Evolutionary conservation across 2,113 vertebrate genomes (phyloP), one percentile per base, ranked within the genome.

Genomic region (Petrocephalus microphthalmus): DNA sequence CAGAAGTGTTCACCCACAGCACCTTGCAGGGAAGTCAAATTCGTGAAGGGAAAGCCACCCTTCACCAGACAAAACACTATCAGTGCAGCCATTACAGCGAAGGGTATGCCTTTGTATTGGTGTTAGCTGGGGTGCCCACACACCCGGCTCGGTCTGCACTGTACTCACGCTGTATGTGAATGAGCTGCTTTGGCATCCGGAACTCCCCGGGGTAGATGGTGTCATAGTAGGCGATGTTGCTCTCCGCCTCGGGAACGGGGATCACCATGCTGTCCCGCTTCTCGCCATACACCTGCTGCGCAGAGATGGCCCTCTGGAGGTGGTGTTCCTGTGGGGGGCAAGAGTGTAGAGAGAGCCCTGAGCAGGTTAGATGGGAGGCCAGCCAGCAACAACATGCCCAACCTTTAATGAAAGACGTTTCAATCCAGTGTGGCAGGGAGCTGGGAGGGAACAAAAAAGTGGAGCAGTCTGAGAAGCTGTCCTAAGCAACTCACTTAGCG

Each of bases 161-260:
- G 13, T 42, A 98, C 98, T 99, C 96, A 99, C 98, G 98, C 98
- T 99, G 98, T 97, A 99, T 96, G 97, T 99, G 98, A 97, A 99
- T 99, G 95, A 99, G 98, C 97, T 99, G 98, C 98, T 99, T 99
- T 98, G 98, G 98, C 98, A 99, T 99, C 96, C 97, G 98, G 95
- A 99, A 99, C 93, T 99, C 98, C 94, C 98, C 98, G 85, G 98
- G 97, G 95, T 99, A 99, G 94, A 99, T 97, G 87, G 97, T 97
- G 92, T 99, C 98, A 95, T 99, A 99, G 95, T 99, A 99, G 60
- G 98, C 96, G 92, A 99, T 99, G 95, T 99, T 99, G 96, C 98
- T 98, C 95, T 99, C 98, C 8, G 97, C 98, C 94, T 99, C 98
- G 71, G 98, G 98, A 92, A 99, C 98, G 0, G 98, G 98, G 95